Conservation (phyloP, 30 jellyfish, hydroid and myxozoan genomes). For the Haliclystus octoradiatus region DNA sequence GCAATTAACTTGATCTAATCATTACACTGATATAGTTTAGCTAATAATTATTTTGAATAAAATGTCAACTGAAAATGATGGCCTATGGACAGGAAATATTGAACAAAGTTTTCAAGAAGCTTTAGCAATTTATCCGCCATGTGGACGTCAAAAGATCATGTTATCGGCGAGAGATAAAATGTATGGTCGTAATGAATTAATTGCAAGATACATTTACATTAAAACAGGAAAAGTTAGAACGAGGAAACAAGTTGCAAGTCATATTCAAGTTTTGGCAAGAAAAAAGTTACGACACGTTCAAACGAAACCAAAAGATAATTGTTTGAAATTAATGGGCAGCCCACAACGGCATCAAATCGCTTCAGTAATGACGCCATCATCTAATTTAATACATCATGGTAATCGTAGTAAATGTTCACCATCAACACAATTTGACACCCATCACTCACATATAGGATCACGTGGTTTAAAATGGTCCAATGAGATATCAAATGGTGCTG, state of each 20-base stretch:
- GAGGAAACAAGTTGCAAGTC: constrained; percentile 98
- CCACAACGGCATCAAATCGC: too few relatives aligned
- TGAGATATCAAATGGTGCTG: too few relatives aligned
- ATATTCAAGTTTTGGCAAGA: constrained; percentile 92
- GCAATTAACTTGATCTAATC: too few relatives aligned
- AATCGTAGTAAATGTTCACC: too few relatives aligned
- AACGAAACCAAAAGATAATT: constrained; percentile 34
- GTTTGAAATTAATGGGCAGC: too few relatives aligned
- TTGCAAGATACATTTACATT: constrained; percentile 76
- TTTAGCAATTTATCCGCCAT: constrained; percentile 85
- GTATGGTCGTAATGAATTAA: constrained; percentile 95
- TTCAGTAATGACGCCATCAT: too few relatives aligned
- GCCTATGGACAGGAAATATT: constrained; percentile 92
- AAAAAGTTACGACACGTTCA: constrained; percentile 75
- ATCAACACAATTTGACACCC: too few relatives aligned
- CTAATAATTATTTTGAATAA: too few relatives aligned
- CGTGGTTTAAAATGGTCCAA: too few relatives aligned
- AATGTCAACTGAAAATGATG: constrained; percentile 66
- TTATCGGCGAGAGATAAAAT: constrained; percentile 92
- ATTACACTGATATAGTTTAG: too few relatives aligned
- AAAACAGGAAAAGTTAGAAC: constrained; percentile 92
- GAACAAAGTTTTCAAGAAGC: constrained; percentile 98
- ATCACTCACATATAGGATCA: too few relatives aligned
- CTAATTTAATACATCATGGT: too few relatives aligned
- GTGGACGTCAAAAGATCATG: constrained; percentile 98